These are phyloP conservation scores for Hylia prasina DNA, from an alignment of 2,113 vertebrate species.

Conservation along the genomic window DNA sequence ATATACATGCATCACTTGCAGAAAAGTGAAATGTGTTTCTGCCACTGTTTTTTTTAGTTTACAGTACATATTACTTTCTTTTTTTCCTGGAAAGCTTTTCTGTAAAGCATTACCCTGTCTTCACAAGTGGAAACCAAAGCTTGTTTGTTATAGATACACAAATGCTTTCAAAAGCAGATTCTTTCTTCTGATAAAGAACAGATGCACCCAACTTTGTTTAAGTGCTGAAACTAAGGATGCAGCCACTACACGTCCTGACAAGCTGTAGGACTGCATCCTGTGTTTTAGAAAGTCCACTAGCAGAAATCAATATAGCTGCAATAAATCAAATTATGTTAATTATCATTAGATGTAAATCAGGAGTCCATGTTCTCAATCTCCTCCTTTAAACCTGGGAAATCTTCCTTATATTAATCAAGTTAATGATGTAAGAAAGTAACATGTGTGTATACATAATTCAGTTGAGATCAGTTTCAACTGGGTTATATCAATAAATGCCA, in stretches of 20 bases:
- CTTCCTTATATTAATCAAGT: background rate
- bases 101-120: background rate
- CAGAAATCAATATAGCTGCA: background rate
- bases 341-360: background rate
- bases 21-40: slow-evolving; percentile 1
- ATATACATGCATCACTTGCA: background rate
- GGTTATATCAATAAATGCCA: background rate
- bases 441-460: background rate
- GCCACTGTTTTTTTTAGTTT: background rate
- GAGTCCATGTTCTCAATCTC: background rate
- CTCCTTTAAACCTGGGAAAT: background rate
- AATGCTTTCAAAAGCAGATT: background rate
- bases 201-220: background rate
- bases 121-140: background rate
- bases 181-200: background rate
- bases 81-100: background rate
- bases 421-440: background rate
- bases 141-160: background rate
- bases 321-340: background rate
- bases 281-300: background rate
- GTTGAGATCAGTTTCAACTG: background rate
- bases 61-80: background rate
- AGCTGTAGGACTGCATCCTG: background rate
- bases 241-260: background rate
- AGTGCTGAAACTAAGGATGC: background rate